Evolutionary conservation across 2,797 vertebrate species (phyloP).

Genomic region (Hirundo rustica): DNA sequence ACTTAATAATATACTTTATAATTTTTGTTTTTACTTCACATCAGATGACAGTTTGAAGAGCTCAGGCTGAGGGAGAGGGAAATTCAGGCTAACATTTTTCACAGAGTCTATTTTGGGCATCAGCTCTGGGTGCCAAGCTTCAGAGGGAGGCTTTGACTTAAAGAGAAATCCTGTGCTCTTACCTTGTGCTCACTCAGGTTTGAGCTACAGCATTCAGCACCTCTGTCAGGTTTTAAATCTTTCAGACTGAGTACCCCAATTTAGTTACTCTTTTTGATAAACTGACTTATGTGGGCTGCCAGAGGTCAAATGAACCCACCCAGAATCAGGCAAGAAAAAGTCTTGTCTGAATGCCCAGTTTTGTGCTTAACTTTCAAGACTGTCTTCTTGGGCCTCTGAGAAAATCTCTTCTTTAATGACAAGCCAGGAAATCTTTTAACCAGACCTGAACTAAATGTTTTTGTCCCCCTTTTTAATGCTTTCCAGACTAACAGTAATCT

Average conservation of each 20-base stretch:
- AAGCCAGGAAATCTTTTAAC: constrained; percentile 28
- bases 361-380: neutral
- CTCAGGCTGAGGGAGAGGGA: constrained; percentile 16
- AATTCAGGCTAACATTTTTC: constrained; percentile 56
- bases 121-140: constrained; percentile 33
- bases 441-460: neutral
- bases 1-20: constrained; percentile 3
- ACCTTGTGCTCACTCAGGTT: neutral
- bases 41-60: constrained; percentile 36
- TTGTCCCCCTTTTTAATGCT: neutral
- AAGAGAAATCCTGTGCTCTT: constrained; percentile 7
- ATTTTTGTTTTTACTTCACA: constrained; percentile 9
- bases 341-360: neutral
- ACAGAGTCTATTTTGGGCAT: constrained; percentile 44
- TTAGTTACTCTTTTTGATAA: neutral
- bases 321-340: neutral
- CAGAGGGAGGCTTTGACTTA: constrained; percentile 35
- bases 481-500: neutral
- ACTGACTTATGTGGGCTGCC: neutral
- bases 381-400: neutral
- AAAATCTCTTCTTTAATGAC: constrained; percentile 14
- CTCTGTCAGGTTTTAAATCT: constrained; percentile 1
- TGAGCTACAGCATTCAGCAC: neutral
- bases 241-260: neutral
- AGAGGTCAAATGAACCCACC: neutral